phyloP scores from a whole-genome alignment of 64 coral and sea anemone genomes.

The Dendronephthya gigantea region DNA sequence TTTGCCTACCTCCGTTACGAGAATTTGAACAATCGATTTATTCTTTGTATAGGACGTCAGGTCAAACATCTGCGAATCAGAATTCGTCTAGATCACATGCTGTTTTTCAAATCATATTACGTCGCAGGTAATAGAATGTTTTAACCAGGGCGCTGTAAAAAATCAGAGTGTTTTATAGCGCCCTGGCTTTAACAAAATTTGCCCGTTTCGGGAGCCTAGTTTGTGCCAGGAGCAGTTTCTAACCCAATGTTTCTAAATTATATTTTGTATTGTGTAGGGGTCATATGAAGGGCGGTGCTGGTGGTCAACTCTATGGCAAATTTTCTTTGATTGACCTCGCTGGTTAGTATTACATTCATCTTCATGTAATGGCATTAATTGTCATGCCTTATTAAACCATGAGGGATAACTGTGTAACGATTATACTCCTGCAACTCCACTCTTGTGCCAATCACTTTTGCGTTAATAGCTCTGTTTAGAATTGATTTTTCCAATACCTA shows the following conservation, averaged over 20 bases:
- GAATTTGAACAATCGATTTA: background rate
- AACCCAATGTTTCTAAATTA: background rate
- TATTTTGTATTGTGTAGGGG: constrained; percentile 36
- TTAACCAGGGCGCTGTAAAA: no score
- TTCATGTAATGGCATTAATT: background rate
- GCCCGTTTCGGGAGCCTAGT: no score
- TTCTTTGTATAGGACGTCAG: constrained; percentile 50
- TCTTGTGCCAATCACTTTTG: no score
- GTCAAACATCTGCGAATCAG: constrained; percentile 93
- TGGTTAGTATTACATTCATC: constrained; percentile 27
- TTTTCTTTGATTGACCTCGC: constrained; percentile 95
- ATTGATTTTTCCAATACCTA: no score
- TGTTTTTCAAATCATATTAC: constrained; percentile 90
- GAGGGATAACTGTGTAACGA: no score
- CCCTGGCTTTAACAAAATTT: no score
- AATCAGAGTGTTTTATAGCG: no score
- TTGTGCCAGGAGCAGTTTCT: no score
- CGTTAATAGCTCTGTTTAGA: no score
- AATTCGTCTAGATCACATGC: constrained; percentile 95
- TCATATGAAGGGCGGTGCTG: constrained; percentile 74
- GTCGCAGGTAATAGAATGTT: constrained; percentile 94
- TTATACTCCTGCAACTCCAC: no score
- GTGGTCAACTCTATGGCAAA: constrained; percentile 85
- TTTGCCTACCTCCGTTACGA: no score
- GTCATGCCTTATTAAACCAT: no score